These are phyloP conservation scores for Copsychus sechellarum DNA, from an alignment of 2,113 vertebrate genomes.

Conservation along the genomic window DNA sequence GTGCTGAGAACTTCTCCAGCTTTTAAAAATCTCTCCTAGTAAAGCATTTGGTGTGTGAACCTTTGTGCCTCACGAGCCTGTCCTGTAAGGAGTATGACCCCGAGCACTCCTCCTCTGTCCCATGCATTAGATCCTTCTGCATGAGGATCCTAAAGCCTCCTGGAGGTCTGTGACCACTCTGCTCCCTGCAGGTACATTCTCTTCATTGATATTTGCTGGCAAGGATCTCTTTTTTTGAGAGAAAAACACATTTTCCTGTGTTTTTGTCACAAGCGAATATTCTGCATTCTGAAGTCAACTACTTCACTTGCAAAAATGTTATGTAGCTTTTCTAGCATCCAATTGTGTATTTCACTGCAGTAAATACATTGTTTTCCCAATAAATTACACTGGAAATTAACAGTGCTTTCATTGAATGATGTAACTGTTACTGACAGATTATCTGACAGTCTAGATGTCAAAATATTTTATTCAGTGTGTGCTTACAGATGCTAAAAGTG, in stretches of 20 bases:
- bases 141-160: neutral
- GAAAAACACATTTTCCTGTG: neutral
- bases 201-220: neutral
- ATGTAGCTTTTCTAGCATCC: neutral
- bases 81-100: neutral
- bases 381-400: conserved; percentile 48
- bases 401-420: conserved; percentile 18
- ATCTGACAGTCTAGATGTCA: conserved; percentile 49
- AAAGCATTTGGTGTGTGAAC: neutral
- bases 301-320: neutral
- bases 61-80: neutral
- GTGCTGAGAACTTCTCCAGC: neutral
- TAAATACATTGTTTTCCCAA: conserved; percentile 29
- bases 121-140: neutral
- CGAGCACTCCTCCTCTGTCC: neutral
- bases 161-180: neutral
- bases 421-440: conserved; percentile 42
- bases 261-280: neutral
- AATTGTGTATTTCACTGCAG: neutral
- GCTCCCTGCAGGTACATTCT: neutral
- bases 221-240: neutral
- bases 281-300: neutral
- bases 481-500: conserved; percentile 36
- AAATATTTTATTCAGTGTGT: conserved; percentile 61
- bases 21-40: neutral